A percentile compares a stretch with the other conserved stretches of the same genome.
Conservation (phyloP, 2,797 vertebrate genomes). For the Notolabrus celidotus region DNA sequence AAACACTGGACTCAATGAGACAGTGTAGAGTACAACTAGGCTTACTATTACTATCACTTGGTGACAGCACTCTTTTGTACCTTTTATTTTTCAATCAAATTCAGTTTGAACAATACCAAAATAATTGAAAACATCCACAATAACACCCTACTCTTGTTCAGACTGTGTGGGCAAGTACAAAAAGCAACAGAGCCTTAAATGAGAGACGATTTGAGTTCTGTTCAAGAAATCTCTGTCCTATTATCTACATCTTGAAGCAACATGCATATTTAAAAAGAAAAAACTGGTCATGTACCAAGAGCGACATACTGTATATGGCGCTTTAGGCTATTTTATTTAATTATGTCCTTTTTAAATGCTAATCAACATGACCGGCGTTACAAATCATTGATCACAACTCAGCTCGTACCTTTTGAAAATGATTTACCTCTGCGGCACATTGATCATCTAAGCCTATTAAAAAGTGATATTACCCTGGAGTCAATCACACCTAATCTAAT, state of each 20-base stretch:
- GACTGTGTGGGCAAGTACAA: not conserved
- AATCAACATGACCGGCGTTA: slow-evolving; percentile 32
- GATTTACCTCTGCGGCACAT: slow-evolving; percentile 53
- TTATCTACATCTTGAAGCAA: not conserved
- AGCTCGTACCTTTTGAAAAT: slow-evolving; percentile 33
- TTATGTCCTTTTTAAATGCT: slow-evolving; percentile 35
- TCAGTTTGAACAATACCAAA: not conserved
- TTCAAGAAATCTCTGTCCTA: not conserved
- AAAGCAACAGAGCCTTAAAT: not conserved
- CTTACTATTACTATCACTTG: slow-evolving; percentile 3
- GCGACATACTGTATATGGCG: not conserved
- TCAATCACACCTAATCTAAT: slow-evolving; percentile 58
- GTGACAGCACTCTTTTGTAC: not conserved
- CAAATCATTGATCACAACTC: slow-evolving; percentile 38
- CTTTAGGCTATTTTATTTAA: not conserved
- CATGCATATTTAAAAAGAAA: not conserved
- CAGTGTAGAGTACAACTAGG: not conserved
- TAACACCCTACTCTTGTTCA: not conserved
- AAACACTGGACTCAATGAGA: slow-evolving; percentile 40
- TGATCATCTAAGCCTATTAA: slow-evolving; percentile 55
- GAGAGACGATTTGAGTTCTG: not conserved
- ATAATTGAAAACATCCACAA: not conserved
- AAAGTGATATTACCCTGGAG: slow-evolving; percentile 43
- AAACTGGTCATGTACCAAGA: not conserved
- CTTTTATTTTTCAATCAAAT: not conserved